Conservation (phyloP, 1,140 invertebrate species). For the Coenobita brevimanus region DNA sequence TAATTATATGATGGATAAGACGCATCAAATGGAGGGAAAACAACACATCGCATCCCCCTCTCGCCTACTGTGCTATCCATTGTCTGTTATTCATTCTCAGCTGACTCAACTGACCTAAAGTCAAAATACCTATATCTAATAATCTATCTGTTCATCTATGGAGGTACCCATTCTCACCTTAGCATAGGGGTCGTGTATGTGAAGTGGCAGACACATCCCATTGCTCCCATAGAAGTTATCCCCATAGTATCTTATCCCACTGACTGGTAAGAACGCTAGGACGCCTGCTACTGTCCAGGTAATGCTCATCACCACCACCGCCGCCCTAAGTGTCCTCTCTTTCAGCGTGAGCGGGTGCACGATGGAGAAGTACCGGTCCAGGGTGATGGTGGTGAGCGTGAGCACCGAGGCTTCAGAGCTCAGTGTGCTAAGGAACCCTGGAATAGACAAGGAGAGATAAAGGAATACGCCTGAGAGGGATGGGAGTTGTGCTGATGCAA, state of each 20-base stretch:
- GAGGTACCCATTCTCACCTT: conserved; percentile 18
- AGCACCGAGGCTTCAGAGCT: conserved; percentile 50
- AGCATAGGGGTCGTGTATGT: conserved; percentile 82
- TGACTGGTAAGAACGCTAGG: conserved; percentile 27
- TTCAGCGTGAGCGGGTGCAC: conserved; percentile 48
- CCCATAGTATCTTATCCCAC: conserved; percentile 30
- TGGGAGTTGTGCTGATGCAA: too few species aligned
- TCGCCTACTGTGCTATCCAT: too few species aligned
- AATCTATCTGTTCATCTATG: too few species aligned
- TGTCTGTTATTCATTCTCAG: too few species aligned
- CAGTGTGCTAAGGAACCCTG: conserved; percentile 51
- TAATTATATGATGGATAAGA: too few species aligned
- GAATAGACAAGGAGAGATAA: too few species aligned
- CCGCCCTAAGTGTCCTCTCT: conserved; percentile 22
- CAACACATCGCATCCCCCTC: too few species aligned
- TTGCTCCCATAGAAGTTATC: conserved; percentile 81
- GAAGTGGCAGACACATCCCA: conserved; percentile 83
- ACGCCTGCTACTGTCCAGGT: conserved; percentile 35
- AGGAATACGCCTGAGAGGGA: too few species aligned
- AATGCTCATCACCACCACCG: conserved; percentile 23
- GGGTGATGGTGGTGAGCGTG: conserved; percentile 56
- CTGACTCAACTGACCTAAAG: too few species aligned
- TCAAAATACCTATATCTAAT: too few species aligned
- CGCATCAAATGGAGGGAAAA: too few species aligned
- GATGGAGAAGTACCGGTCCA: conserved; percentile 57